Conservation (phyloP, 2,888 invertebrate genomes). For the Callyntrura sp. region DNA sequence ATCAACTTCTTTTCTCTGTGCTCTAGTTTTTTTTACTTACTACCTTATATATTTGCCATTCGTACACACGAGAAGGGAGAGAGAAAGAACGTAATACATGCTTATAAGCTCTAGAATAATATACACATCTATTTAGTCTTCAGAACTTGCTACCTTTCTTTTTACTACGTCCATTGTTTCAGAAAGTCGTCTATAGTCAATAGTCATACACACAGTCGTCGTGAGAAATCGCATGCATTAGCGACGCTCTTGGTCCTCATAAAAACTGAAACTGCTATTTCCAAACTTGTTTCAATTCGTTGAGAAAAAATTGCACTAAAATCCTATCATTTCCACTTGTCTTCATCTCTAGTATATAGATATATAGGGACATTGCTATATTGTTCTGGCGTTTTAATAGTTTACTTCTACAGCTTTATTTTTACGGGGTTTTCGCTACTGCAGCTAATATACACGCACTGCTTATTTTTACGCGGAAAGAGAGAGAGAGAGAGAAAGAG, state of each 20-base stretch:
- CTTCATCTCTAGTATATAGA: background rate
- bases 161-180: conserved; percentile 27
- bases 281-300: conserved; percentile 62
- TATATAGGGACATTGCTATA: background rate
- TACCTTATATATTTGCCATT: background rate
- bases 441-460: conserved; percentile 9
- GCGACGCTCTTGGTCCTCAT: conserved; percentile 52
- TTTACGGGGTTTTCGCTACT: background rate
- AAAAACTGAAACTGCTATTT: conserved; percentile 64
- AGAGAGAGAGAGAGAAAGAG: background rate
- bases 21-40: conserved; percentile 50
- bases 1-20: conserved; percentile 50
- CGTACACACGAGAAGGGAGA: background rate
- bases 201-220: conserved; percentile 30
- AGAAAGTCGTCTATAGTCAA: background rate
- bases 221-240: conserved; percentile 64
- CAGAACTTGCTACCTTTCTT: background rate
- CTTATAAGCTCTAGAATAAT: background rate
- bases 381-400: background rate
- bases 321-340: conserved; percentile 50
- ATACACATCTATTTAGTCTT: background rate
- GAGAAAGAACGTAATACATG: background rate
- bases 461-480: conserved; percentile 8
- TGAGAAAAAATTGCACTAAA: conserved; percentile 59
- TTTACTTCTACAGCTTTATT: background rate